These are phyloP conservation scores for Diploptera punctata DNA, from an alignment of 2,888 invertebrate species.

Conservation along the genomic window DNA sequence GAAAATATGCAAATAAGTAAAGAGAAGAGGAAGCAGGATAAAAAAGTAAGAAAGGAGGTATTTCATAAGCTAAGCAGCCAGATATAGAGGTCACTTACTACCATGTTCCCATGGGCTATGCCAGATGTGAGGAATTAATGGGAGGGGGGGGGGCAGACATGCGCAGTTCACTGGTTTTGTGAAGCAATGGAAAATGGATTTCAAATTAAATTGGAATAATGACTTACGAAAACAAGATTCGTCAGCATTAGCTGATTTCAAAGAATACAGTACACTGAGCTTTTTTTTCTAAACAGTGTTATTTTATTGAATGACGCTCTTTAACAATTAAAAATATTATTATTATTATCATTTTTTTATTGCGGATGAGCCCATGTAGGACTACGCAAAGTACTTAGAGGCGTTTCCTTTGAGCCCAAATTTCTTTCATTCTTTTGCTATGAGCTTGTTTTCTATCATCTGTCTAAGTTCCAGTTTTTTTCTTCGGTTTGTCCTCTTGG, in stretches of 20 bases:
- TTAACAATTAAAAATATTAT: too few species aligned
- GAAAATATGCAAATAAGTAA: constrained; percentile 30
- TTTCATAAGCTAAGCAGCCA: constrained; percentile 6
- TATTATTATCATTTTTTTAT: too few species aligned
- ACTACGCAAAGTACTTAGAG: too few species aligned
- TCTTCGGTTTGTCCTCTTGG: too few species aligned
- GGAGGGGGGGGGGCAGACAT: constrained; percentile 3
- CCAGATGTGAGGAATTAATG: constrained; percentile 30
- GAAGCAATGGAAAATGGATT: neutral
- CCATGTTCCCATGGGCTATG: constrained; percentile 25
- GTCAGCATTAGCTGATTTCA: neutral
- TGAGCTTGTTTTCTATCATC: too few species aligned
- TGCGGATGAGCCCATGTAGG: too few species aligned
- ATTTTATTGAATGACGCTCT: too few species aligned
- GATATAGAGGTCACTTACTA: neutral
- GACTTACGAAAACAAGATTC: neutral
- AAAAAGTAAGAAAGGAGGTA: neutral
- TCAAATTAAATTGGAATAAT: neutral
- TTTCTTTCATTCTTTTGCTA: too few species aligned
- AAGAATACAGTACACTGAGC: neutral
- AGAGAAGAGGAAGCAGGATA: neutral
- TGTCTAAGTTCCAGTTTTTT: too few species aligned
- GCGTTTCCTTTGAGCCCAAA: too few species aligned
- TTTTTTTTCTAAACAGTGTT: too few species aligned
- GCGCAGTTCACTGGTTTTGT: neutral